Conservation (phyloP, 2,888 invertebrate genomes). For the Entomobrya multifasciata region DNA sequence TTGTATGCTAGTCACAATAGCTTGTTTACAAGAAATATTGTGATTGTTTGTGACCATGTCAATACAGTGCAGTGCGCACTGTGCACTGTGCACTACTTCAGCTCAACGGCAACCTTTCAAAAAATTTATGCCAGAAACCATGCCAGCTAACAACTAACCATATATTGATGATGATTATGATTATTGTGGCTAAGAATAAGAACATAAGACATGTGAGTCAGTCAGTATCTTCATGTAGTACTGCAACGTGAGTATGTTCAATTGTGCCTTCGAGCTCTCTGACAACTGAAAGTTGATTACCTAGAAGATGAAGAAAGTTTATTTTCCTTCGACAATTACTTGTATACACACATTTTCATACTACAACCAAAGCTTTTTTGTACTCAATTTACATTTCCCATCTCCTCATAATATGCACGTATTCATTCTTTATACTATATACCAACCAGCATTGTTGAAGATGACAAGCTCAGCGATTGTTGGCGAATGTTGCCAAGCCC, state of each 20-base stretch:
- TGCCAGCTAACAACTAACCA: no score
- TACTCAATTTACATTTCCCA: no score
- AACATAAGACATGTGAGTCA: not conserved
- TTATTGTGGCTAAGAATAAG: not conserved
- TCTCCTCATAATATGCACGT: no score
- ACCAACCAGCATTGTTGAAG: no score
- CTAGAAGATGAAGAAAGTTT: slow-evolving; percentile 59
- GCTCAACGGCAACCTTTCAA: not conserved
- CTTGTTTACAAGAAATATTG: slow-evolving; percentile 10
- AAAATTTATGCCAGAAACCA: not conserved
- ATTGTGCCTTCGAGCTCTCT: slow-evolving; percentile 32
- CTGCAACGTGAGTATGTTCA: no score
- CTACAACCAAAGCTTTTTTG: not conserved
- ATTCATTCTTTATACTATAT: no score
- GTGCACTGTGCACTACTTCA: not conserved
- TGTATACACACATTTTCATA: not conserved
- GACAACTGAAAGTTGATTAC: slow-evolving; percentile 60
- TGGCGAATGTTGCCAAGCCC: slow-evolving; percentile 13
- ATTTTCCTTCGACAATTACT: slow-evolving; percentile 59
- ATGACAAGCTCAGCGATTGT: not conserved
- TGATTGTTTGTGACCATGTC: slow-evolving; percentile 21
- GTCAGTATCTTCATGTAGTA: no score
- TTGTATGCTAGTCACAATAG: not conserved
- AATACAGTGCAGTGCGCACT: slow-evolving; percentile 18
- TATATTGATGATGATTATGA: no score